Conservation (phyloP, 1,140 invertebrate species). For the Ceratoteleas bidentatus region DNA sequence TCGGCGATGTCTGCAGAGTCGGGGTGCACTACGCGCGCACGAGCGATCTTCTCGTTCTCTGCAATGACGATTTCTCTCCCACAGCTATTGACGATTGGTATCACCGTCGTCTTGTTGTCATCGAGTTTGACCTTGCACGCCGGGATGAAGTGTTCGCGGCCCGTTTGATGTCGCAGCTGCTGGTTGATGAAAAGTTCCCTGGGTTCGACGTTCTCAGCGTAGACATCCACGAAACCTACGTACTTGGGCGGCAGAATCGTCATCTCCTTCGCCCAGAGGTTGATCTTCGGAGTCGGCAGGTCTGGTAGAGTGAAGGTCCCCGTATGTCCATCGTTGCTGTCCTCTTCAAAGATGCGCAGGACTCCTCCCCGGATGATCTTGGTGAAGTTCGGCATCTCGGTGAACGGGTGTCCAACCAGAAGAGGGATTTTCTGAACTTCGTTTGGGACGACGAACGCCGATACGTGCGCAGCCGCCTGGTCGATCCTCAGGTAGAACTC, state of each 20-base stretch:
- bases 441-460: conserved; percentile 29
- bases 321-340: no score
- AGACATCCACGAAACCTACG: conserved; percentile 18
- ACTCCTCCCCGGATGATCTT: conserved; percentile 1
- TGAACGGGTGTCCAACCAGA: conserved; percentile 32
- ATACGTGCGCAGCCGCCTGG: conserved; percentile 5
- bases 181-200: conserved; percentile 20
- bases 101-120: no score
- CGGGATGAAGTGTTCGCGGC: no score
- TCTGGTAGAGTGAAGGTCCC: background rate
- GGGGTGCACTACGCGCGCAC: no score
- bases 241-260: conserved; percentile 18
- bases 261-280: conserved; percentile 18
- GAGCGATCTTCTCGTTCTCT: no score
- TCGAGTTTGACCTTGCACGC: no score
- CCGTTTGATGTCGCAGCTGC: no score
- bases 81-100: no score
- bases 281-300: conserved; percentile 3
- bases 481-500: conserved; percentile 32
- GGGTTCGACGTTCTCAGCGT: background rate
- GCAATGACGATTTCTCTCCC: no score
- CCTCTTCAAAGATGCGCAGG: conserved; percentile 9
- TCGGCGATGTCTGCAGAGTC: no score
- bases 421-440: conserved; percentile 19
- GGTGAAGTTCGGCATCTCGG: conserved; percentile 8